Conservation (phyloP, 1,140 invertebrate genomes). For the Colletes latitarsis region DNA sequence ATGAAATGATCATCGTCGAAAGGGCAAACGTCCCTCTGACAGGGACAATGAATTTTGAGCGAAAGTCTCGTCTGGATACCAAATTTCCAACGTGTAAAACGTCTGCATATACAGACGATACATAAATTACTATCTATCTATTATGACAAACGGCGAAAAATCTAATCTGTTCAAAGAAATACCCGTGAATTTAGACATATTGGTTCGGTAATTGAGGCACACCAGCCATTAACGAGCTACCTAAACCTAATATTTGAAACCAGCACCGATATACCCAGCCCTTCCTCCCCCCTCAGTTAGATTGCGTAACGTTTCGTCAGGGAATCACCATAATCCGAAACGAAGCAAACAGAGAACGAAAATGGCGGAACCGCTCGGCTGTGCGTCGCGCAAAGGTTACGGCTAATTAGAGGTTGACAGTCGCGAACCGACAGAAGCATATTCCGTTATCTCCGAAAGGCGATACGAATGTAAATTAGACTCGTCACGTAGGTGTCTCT, state of each 20-base stretch:
- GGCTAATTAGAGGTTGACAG: slow-evolving; percentile 43
- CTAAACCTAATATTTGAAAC: too few relatives aligned
- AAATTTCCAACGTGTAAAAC: too few relatives aligned
- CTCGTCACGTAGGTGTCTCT: slow-evolving; percentile 1
- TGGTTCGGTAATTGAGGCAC: background rate
- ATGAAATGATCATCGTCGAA: slow-evolving; percentile 1
- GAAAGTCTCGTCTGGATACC: too few relatives aligned
- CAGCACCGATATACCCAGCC: too few relatives aligned
- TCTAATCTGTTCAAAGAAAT: too few relatives aligned
- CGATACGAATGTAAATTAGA: slow-evolving; percentile 46
- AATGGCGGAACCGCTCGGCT: background rate
- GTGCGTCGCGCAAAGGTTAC: slow-evolving; percentile 1
- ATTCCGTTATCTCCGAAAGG: slow-evolving; percentile 4
- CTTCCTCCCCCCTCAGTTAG: background rate
- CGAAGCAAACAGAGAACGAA: background rate
- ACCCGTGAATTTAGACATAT: too few relatives aligned
- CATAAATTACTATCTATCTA: too few relatives aligned
- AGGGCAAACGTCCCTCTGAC: background rate
- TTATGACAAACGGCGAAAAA: too few relatives aligned
- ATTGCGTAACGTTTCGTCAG: background rate
- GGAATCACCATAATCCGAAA: background rate
- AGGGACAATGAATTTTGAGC: background rate
- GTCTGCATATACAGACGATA: too few relatives aligned
- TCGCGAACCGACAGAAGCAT: slow-evolving; percentile 12
- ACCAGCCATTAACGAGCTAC: too few relatives aligned